Conservation (phyloP, 1,140 invertebrate genomes). For the Telenomus remus region DNA sequence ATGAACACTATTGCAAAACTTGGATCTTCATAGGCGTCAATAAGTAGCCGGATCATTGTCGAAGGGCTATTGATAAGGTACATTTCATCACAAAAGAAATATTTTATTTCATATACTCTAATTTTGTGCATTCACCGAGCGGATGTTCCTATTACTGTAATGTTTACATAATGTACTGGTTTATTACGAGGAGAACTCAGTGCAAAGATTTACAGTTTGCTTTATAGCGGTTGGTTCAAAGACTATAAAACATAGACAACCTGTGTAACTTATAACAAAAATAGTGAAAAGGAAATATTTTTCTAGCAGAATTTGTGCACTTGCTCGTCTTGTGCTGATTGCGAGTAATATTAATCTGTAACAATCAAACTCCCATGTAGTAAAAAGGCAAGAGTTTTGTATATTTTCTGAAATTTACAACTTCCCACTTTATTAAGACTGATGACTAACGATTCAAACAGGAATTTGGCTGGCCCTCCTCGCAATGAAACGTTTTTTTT, state of each 20-base stretch:
- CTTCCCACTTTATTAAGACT: constrained; percentile 32
- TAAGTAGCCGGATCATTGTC: no score
- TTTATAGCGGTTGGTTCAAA: not conserved
- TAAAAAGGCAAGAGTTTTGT: no score
- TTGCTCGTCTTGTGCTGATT: no score
- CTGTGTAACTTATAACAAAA: no score
- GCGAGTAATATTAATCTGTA: no score
- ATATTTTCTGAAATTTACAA: constrained; percentile 2
- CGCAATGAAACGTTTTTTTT: constrained; percentile 11
- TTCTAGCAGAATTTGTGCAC: no score
- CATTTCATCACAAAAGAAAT: no score
- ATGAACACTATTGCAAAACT: no score
- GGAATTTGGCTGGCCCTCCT: constrained; percentile 11
- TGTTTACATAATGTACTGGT: constrained; percentile 4
- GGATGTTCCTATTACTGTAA: constrained; percentile 27
- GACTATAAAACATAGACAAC: not conserved
- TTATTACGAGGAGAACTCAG: constrained; percentile 22
- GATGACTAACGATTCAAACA: constrained; percentile 17
- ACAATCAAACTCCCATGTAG: no score
- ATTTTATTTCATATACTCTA: not conserved
- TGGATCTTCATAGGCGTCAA: no score
- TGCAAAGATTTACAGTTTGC: not conserved
- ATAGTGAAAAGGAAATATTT: no score
- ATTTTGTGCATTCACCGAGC: constrained; percentile 6
- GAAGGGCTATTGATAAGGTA: no score